Percentiles rank a stretch among this genome's conserved stretches.
Evolutionary conservation across 2,797 vertebrate species (phyloP).

Genomic region (Podarcis siculus): DNA sequence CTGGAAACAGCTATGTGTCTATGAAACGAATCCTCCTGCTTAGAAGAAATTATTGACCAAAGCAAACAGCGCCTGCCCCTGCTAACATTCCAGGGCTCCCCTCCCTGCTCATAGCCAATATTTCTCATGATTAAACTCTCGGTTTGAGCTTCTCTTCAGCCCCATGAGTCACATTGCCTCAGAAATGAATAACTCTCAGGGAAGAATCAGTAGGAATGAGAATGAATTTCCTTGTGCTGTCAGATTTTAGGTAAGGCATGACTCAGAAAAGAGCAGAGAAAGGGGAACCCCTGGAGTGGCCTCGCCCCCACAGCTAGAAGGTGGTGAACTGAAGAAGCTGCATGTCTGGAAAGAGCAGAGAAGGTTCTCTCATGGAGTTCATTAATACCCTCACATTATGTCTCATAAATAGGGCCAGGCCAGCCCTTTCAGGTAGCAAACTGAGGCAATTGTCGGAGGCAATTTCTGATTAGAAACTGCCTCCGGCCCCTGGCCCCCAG

Average conservation of each 20-base stretch:
- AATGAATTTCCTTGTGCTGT: slow-evolving; percentile 15
- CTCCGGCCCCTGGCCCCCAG: no score
- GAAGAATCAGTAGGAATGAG: slow-evolving; percentile 5
- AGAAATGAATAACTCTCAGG: background rate
- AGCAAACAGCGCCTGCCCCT: background rate
- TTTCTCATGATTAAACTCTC: background rate
- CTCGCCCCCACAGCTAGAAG: background rate
- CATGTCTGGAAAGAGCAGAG: background rate
- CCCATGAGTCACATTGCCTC: background rate
- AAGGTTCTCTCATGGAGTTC: background rate
- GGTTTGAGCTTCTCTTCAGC: background rate
- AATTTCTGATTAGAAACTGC: no score
- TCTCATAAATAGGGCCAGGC: background rate
- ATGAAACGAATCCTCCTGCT: background rate
- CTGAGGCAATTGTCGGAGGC: no score
- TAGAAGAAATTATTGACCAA: background rate
- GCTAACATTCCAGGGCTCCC: background rate
- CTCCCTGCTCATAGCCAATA: background rate
- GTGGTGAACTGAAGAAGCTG: no score
- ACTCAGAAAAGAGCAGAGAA: slow-evolving; percentile 18
- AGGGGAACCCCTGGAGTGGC: slow-evolving; percentile 6
- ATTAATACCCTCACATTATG: background rate
- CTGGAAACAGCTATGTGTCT: background rate
- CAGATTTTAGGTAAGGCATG: background rate
- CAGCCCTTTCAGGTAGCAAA: no score